Base-by-base conservation (phyloP, 2,113 vertebrate species). In the Percina caprodes region DNA sequence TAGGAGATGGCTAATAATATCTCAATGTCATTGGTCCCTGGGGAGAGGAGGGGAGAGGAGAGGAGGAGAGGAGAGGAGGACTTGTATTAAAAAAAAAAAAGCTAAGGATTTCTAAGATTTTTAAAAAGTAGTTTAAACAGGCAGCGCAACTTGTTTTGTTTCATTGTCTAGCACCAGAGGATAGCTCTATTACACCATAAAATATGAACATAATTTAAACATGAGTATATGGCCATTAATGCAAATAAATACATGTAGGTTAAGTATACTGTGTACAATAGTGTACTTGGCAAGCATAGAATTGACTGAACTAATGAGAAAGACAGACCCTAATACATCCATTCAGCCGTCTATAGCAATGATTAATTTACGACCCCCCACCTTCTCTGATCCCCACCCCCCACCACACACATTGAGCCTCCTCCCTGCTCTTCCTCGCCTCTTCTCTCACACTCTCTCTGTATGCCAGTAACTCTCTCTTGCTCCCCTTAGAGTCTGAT, bases 291-390 rank as follows among this genome's bases (percentile, higher is more conserved):
- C 89, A 79, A 89, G 80, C 88, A 86, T 60, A 76, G 85, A 87
- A 85, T 58, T 89, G 89, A 91, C 83, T 86, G 88, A 88, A 66
- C 83, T 91, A 90, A 90, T 88, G 89, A 92, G 86, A 80, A 88
- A 83, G 85, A 92, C 84, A 83, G 88, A 84, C 89, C 85, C 84
- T 87, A 89, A 93, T 89, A 90, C 89, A 88, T 88, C 89, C 83
- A 89, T 92, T 93, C 86, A 90, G 82, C 79, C 66, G 72, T 91
- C 91, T 91, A 89, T 85, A 75, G 88, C 74, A 62, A 93, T 93
- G 88, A 92, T 92, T 92, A 86, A 94, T 93, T 92, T 91, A 93
- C 78, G 87, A 91, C 80, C 88, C 87, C 89, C 89, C 83, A 68
- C 85, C 77, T 86, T 60, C 82, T 70, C 74, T 78, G 71, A 79